Base-by-base conservation (phyloP, 2,113 vertebrate species). In the Eublepharis macularius region DNA sequence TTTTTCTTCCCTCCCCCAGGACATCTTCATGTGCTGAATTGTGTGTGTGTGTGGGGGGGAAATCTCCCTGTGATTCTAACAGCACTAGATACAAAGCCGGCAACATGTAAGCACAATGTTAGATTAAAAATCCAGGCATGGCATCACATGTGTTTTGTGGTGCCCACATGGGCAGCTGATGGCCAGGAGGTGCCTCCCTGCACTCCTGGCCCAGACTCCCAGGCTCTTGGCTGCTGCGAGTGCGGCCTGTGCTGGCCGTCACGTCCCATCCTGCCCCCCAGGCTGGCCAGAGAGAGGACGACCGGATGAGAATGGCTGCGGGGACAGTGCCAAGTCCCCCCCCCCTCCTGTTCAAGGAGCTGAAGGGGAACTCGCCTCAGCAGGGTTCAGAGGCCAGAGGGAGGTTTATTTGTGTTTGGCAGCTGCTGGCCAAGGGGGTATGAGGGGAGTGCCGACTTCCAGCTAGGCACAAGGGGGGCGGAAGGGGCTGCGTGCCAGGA, bases 321-420 rank as follows among this genome's bases (percentile, higher is more conserved):
- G 96, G 96, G 96, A 93, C 86, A 80, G 88, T 95, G 96, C 96
- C 96, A 97, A 97, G 95, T 94, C 96, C 94, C 94, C 68, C 88
- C 70, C 29, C 57, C 63, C 43, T 21, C 80, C 65, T 24, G 86
- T 94, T 94, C 88, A 83, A 94, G 95, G 96, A 96, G 95, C 94
- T 87, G 92, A 91, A 94, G 95, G 96, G 95, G 96, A 96, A 94
- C 91, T 91, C 80, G 93, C 94, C 94, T 95, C 91, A 91, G 93
- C 91, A 92, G 95, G 94, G 96, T 96, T 96, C 96, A 97, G 96
- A 96, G 96, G 96, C 96, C 96, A 93, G 95, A 93, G 93, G 95
- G 89, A 96, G 95, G 96, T 96, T 97, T 96, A 95, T 96, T 96
- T 96, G 96, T 96, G 95, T 97, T 97, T 96, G 96, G 94, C 96